phyloP scores from a whole-genome alignment of 2,888 invertebrate species.

The Drosophila mulleri region DNA sequence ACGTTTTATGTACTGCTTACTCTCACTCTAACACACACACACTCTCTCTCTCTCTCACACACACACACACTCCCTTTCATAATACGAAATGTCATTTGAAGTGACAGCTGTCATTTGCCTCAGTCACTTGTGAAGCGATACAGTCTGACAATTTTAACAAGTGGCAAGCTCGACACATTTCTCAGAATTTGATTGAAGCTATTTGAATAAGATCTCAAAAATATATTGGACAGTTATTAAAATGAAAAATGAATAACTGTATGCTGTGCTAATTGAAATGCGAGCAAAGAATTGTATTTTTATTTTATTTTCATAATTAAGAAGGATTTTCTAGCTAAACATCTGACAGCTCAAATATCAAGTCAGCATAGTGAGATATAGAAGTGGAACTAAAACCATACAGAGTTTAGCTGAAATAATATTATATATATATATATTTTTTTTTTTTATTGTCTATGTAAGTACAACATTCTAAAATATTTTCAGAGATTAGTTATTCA shows the following conservation, averaged over 20 bases:
- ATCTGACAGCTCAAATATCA: neutral
- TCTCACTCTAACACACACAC: neutral
- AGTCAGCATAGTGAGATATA: no score
- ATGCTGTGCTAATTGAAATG: neutral
- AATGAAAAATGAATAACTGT: neutral
- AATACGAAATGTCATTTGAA: constrained; percentile 53
- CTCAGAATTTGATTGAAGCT: neutral
- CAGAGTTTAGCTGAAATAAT: no score
- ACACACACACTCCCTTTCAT: constrained; percentile 4
- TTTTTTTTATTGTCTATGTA: no score
- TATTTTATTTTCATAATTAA: neutral
- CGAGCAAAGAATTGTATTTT: neutral
- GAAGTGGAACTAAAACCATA: no score
- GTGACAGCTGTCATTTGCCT: constrained; percentile 64
- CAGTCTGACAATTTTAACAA: constrained; percentile 28
- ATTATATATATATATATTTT: no score
- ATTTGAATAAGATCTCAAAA: neutral
- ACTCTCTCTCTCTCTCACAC: neutral
- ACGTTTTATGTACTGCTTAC: constrained; percentile 19
- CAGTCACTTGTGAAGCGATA: constrained; percentile 21
- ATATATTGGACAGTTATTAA: neutral
- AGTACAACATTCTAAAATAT: no score
- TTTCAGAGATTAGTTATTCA: no score
- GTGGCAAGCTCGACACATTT: constrained; percentile 14
- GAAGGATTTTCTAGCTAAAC: no score